Conservation (phyloP, 2,797 vertebrate genomes). For the Sebastes taczanowskii region DNA sequence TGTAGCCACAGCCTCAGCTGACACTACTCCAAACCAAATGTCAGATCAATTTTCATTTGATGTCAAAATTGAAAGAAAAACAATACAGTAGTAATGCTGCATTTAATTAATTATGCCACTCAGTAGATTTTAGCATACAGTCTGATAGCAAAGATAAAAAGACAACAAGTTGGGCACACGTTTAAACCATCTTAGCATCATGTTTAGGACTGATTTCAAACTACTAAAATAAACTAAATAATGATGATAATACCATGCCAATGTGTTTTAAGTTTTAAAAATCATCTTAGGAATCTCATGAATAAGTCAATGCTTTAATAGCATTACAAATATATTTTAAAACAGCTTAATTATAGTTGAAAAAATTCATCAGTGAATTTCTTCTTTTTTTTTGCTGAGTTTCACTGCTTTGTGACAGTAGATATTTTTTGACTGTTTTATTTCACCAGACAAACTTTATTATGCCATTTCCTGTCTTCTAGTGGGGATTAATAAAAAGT, state of each 20-base stretch:
- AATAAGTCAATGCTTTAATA: background rate
- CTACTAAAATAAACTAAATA: background rate
- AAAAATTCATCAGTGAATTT: background rate
- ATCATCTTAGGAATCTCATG: background rate
- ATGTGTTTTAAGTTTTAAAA: background rate
- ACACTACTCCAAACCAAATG: background rate
- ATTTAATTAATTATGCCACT: background rate
- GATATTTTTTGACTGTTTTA: background rate
- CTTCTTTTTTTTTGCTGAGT: background rate
- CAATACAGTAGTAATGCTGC: background rate
- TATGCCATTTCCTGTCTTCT: too few species aligned
- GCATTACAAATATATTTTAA: background rate
- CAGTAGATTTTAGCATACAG: background rate
- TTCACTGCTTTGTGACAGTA: background rate
- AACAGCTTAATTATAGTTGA: background rate
- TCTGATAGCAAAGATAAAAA: background rate
- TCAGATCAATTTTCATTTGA: background rate
- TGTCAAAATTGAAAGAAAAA: background rate
- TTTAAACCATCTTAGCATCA: background rate
- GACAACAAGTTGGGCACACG: background rate
- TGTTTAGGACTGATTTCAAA: background rate
- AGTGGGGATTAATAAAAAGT: too few species aligned
- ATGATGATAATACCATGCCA: background rate
- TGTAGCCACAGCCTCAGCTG: too few species aligned
- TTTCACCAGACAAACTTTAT: background rate